Percentiles rank a stretch among this genome's conserved stretches.
phyloP scores from a whole-genome alignment of 2,888 invertebrate species.

The Mylabris sibirica region DNA sequence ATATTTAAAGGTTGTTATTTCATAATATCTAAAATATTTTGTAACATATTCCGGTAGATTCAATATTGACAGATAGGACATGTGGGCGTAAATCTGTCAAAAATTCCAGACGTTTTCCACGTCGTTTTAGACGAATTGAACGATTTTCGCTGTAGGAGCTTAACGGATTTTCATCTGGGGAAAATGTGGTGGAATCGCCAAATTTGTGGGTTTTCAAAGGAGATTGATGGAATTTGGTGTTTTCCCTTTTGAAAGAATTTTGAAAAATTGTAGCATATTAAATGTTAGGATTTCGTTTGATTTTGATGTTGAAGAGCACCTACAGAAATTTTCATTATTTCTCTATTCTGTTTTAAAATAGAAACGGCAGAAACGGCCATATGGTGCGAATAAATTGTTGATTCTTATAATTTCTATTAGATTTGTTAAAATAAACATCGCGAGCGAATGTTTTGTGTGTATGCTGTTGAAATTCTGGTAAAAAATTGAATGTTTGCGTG shows the following conservation, averaged over 20 bases:
- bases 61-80: constrained; percentile 48
- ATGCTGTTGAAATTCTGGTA: background rate
- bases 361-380: background rate
- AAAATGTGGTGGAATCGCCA: no score
- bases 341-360: background rate
- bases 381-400: background rate
- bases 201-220: no score
- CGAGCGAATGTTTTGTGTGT: background rate
- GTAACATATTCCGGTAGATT: constrained; percentile 50
- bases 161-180: background rate
- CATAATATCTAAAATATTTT: constrained; percentile 42
- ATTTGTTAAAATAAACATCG: background rate
- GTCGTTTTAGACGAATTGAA: background rate
- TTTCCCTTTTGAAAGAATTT: background rate
- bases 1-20: constrained; percentile 41
- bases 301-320: background rate
- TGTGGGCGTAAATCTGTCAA: constrained; percentile 61
- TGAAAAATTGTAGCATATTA: background rate
- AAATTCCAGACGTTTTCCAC: constrained; percentile 33
- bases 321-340: background rate
- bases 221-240: background rate
- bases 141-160: background rate
- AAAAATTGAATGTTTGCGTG: background rate
- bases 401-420: background rate
- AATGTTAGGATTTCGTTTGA: background rate